Base-by-base conservation (phyloP, 2,113 vertebrate genomes). In the Cephalopterus ornatus region DNA sequence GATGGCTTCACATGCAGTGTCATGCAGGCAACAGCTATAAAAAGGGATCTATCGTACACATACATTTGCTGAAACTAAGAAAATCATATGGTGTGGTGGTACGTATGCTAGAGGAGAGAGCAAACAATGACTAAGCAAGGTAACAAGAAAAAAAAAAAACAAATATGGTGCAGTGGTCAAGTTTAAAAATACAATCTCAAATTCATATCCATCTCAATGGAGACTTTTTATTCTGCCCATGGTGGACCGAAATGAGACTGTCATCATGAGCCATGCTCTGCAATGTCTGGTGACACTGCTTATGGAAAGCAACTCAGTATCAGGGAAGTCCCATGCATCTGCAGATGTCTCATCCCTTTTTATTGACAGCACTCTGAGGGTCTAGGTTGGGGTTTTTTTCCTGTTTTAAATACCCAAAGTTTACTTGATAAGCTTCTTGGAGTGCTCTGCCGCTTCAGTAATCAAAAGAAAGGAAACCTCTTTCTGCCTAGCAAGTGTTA, bases 121-220 rank as follows among this genome's bases (percentile, higher is more conserved):
- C 75, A 78, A 87, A 77, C 88, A 79, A 88, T 93, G 53, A 94
- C 55, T 93, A 89, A 87, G 82, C 76, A 92, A 94, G 83, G 20
- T 28, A 95, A 85, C 41, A 90, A 46, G 33, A 35, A 66, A 23
- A 91, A 73, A 49, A 75, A 78, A 50, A 39, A 30, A 9, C 33
- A 59, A 49, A 11, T 13, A 74, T 14, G 85, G 87, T 94, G 90
- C 96, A 97, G 98, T 98, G 98, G 98, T 98, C 97, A 98, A 98
- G 98, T 98, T 97, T 95, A 95, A 97, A 95, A 95, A 95, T 79
- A 85, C 13, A 56, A 72, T 94, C 88, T 62, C 61, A 95, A 98
- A 97, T 79, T 89, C 44, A 13, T 89, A 84, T 83, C 65, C n/a
- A 73, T 49, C 41, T 39, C 58, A 88, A 63, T 6, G 55, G 46